Percentiles rank a stretch among this genome's conserved stretches.
Evolutionary conservation across 1,140 invertebrate genomes (phyloP).

Genomic region (Gryon sp.): DNA sequence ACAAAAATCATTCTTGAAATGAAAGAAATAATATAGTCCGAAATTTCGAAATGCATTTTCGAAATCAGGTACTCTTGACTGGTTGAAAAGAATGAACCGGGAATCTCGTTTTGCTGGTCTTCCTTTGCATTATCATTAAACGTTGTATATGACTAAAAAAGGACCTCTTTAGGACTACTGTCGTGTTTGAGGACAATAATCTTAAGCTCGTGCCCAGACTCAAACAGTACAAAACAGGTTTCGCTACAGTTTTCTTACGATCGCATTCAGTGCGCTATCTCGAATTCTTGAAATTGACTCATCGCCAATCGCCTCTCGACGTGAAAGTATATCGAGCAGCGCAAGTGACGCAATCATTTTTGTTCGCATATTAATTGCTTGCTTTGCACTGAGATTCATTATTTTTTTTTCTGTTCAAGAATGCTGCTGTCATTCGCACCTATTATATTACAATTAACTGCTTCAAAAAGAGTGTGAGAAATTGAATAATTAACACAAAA

Average conservation of each 20-base stretch:
- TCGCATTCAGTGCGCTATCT: constrained; percentile 40
- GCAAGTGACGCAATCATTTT: constrained; percentile 55
- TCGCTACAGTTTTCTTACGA: constrained; percentile 51
- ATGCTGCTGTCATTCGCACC: constrained; percentile 31
- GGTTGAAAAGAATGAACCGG: background rate
- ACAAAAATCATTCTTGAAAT: no score
- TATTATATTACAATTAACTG: constrained; percentile 6
- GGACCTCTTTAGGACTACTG: constrained; percentile 46
- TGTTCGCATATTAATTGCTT: constrained; percentile 50
- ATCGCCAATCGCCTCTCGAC: constrained; percentile 48
- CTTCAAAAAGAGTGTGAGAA: no score
- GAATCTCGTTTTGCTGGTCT: background rate
- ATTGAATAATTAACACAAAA: background rate
- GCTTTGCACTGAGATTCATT: constrained; percentile 40
- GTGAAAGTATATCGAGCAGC: constrained; percentile 58
- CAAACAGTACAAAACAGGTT: constrained; percentile 47
- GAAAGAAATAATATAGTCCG: background rate
- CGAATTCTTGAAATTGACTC: constrained; percentile 60
- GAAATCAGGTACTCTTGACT: background rate
- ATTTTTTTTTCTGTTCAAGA: constrained; percentile 18
- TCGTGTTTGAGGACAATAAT: constrained; percentile 55
- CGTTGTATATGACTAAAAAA: constrained; percentile 51
- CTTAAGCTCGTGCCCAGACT: constrained; percentile 29
- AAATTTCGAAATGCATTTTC: background rate
- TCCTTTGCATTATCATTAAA: constrained; percentile 33